Percentiles rank a stretch among this genome's conserved stretches.
phyloP scores from a whole-genome alignment of 2,113 vertebrate species.

The Psephotus haematonotus region DNA sequence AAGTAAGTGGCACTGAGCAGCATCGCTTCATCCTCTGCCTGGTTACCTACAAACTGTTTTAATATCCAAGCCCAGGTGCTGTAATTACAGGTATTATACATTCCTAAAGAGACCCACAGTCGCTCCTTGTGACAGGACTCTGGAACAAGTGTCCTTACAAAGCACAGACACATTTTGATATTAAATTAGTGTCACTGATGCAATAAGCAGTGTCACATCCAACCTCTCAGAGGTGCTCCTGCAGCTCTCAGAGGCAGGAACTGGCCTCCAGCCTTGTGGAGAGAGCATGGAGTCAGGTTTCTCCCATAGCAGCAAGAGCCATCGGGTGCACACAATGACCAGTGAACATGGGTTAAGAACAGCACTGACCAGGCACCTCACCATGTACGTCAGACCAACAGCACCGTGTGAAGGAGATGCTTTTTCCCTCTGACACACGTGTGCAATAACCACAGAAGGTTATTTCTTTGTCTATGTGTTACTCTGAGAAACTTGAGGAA shows the following conservation, averaged over 20 bases:
- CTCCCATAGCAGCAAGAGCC: not conserved
- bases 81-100: rapidly evolving
- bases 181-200: not conserved
- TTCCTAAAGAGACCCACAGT: not conserved
- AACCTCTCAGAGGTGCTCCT: not conserved
- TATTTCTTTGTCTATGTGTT: rapidly evolving
- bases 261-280: not conserved
- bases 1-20: not conserved
- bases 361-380: rapidly evolving
- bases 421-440: rapidly evolving
- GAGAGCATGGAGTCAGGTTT: rapidly evolving
- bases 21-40: not conserved
- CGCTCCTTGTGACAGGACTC: not conserved
- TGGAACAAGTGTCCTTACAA: not conserved
- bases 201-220: not conserved
- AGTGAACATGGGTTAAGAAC: not conserved
- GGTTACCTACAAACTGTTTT: not conserved
- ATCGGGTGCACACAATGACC: rapidly evolving
- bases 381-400: not conserved
- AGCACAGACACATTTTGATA: not conserved
- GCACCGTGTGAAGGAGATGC: not conserved
- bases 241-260: not conserved
- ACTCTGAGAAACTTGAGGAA: not conserved
- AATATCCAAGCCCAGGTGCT: not conserved
- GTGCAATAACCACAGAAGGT: not conserved